Evolutionary conservation across 2,113 vertebrate genomes (phyloP), one percentile per base, ranked within the genome.

Genomic region (Alligator sinensis): DNA sequence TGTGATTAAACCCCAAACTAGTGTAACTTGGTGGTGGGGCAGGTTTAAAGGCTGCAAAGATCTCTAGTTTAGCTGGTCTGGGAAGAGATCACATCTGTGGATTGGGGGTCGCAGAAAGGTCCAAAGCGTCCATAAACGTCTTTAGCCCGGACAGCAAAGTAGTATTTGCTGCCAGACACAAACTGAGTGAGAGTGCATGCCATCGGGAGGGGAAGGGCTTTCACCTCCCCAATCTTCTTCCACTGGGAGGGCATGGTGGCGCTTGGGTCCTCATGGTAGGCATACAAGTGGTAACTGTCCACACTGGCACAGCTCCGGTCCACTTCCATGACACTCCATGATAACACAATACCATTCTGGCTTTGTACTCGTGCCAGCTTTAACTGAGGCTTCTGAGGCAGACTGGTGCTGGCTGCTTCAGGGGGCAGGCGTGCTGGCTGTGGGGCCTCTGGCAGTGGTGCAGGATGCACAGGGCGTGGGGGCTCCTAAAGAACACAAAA

Each of bases 141-240:
- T 97, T 99, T 99, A 94, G 99, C 99, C 93, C 99, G 98, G 62
- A 99, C 99, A 1, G 99, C 99, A 87, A 99, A 99, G 96, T 99
- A 99, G 93, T 99, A 99, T 60, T 99, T 99, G 97, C 99, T 99
- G 81, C 99, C 99, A 34, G 99, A 99, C 85, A 99, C 99, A 82
- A 99, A 99, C 98, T 99, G 99, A 1, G 99, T 99, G 70, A 99
- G 99, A 10, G 99, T 99, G 95, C 99, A 99, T 27, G 99, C 99
- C 99, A 99, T 99, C 9, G 99, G 99, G 34, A 99, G 95, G 0
- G 99, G 99, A 30, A 99, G 98, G 3, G 99, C 99, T 92, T 99
- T 99, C 77, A 99, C 99, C 92, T 99, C 99, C 18, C 99, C 99
- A 0, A 99, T 99, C 97, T 99, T 99, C 96, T 99, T 99, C 99